These are phyloP conservation scores for Colletes latitarsis DNA, from an alignment of 1,140 invertebrate species.

Conservation along the genomic window DNA sequence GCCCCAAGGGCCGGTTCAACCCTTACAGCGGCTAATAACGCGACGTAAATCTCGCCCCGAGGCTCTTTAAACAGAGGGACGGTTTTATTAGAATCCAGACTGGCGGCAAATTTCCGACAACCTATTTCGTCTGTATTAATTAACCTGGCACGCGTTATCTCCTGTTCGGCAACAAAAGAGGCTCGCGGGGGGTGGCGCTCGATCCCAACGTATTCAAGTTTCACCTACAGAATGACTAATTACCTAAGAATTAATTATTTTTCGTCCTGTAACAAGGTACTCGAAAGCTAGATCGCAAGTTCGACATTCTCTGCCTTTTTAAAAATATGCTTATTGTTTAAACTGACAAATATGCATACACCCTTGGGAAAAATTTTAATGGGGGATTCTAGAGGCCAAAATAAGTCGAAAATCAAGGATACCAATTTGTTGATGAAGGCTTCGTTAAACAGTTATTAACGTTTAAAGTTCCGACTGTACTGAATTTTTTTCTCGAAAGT, in stretches of 20 bases:
- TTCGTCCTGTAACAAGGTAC: background rate
- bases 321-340: too few relatives aligned
- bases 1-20: constrained; percentile 19
- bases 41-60: constrained; percentile 46
- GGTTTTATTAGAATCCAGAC: constrained; percentile 44
- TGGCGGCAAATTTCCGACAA: constrained; percentile 35
- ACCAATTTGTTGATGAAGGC: too few relatives aligned
- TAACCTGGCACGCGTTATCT: constrained; percentile 14
- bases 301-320: too few relatives aligned
- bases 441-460: too few relatives aligned
- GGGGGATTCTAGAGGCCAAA: too few relatives aligned
- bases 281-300: too few relatives aligned
- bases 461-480: too few relatives aligned
- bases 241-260: constrained; percentile 17
- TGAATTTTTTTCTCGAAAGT: too few relatives aligned
- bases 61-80: constrained; percentile 21
- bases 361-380: too few relatives aligned
- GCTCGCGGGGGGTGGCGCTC: too few relatives aligned
- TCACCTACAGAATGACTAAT: background rate
- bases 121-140: constrained; percentile 40
- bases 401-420: too few relatives aligned
- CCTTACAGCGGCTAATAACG: constrained; percentile 43
- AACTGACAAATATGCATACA: too few relatives aligned
- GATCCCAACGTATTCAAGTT: background rate
- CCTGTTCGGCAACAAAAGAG: constrained; percentile 4